Conservation (phyloP, 92 coral and sea anemone species). For the Paramuricea clavata region DNA sequence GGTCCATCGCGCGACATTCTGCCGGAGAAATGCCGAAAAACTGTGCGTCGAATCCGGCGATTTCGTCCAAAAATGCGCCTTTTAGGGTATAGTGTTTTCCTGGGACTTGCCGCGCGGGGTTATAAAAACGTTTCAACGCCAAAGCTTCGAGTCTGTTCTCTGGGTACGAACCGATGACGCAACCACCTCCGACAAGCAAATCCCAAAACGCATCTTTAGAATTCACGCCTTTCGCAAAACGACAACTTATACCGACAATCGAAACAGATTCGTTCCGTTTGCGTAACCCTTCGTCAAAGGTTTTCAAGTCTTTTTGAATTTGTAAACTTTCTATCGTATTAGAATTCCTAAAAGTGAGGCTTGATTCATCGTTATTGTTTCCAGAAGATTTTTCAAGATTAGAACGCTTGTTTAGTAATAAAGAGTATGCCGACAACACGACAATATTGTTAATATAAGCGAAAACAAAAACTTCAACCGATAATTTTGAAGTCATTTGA, state of each 20-base stretch:
- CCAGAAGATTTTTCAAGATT: not conserved
- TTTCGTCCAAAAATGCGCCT: constrained; percentile 79
- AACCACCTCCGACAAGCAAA: constrained; percentile 71
- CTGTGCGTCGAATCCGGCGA: constrained; percentile 76
- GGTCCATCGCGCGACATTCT: constrained; percentile 85
- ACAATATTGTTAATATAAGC: not conserved
- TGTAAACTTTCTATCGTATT: not conserved
- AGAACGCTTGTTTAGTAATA: not conserved
- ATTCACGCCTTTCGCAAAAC: constrained; percentile 74
- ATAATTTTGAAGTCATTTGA: not conserved
- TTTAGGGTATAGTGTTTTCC: constrained; percentile 71
- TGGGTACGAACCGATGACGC: constrained; percentile 67
- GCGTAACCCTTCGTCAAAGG: not conserved
- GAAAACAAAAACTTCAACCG: not conserved
- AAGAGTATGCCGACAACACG: not conserved
- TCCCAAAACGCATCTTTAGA: constrained; percentile 72
- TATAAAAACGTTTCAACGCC: constrained; percentile 51
- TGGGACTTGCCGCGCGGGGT: constrained; percentile 74
- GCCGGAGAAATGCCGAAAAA: constrained; percentile 81
- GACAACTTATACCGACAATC: constrained; percentile 81
- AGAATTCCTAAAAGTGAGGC: not conserved
- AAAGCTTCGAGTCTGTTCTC: constrained; percentile 73
- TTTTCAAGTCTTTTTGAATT: not conserved
- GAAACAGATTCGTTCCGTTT: constrained; percentile 42
- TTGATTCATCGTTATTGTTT: not conserved